These are phyloP conservation scores for Phymanthus crucifer DNA, from an alignment of 92 coral and sea anemone genomes.

Conservation along the genomic window DNA sequence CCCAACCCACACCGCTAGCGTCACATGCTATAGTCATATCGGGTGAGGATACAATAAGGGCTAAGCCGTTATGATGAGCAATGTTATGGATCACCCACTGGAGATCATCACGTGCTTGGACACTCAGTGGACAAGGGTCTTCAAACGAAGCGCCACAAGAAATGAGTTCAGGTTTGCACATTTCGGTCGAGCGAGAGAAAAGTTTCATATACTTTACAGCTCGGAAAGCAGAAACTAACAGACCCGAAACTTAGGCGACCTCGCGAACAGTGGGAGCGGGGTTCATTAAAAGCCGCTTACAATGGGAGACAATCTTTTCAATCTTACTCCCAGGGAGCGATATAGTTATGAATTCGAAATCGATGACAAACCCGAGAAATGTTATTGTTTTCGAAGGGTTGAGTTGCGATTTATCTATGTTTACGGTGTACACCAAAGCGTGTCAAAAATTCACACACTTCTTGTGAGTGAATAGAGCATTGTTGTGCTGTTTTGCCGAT, in stretches of 20 bases:
- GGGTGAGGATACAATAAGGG: neutral
- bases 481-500: too few relatives aligned
- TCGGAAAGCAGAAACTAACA: too few relatives aligned
- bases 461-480: too few relatives aligned
- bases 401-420: too few relatives aligned
- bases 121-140: conserved; percentile 1
- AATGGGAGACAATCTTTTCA: too few relatives aligned
- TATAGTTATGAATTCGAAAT: neutral
- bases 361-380: conserved; percentile 3
- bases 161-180: conserved; percentile 34
- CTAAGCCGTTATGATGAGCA: neutral
- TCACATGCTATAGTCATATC: conserved; percentile 29
- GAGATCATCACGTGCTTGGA: conserved; percentile 7
- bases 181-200: conserved; percentile 43
- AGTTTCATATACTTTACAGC: too few relatives aligned
- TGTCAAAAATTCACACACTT: too few relatives aligned
- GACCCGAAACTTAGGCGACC: conserved; percentile 31
- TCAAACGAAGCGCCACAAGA: conserved; percentile 15
- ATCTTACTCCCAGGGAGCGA: too few relatives aligned
- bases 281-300: too few relatives aligned
- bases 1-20: conserved; percentile 22
- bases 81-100: conserved; percentile 23
- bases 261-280: too few relatives aligned
- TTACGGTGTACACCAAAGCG: too few relatives aligned
- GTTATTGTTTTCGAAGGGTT: too few relatives aligned